Percentiles rank a stretch among this genome's conserved stretches.
Conservation (phyloP, 2,113 vertebrate species). For the Trematomus loennbergii region DNA sequence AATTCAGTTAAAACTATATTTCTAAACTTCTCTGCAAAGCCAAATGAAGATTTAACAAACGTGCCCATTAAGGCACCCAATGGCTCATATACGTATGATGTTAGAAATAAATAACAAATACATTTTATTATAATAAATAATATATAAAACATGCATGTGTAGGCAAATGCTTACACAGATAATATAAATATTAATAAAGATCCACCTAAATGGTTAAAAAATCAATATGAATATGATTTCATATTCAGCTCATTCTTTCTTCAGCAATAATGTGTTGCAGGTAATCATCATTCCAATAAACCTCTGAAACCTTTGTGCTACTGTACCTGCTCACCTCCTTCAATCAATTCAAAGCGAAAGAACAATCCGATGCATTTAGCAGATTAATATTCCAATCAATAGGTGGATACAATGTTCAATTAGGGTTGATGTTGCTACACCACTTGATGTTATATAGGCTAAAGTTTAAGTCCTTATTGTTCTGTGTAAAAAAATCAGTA, state of each 20-base stretch:
- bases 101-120: not conserved
- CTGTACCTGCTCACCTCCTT: not conserved
- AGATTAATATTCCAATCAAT: constrained; percentile 48
- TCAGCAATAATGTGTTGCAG: constrained; percentile 15
- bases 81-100: not conserved
- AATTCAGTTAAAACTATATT: not conserved
- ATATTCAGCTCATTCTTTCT: constrained; percentile 26
- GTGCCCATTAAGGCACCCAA: not conserved
- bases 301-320: constrained; percentile 31
- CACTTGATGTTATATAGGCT: not conserved
- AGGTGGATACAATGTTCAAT: not conserved
- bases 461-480: not conserved
- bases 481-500: not conserved
- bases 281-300: constrained; percentile 43
- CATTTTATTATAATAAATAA: no score
- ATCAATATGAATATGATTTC: constrained; percentile 10
- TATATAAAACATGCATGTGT: no score
- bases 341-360: constrained; percentile 29
- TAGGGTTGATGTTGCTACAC: not conserved
- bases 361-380: constrained; percentile 12
- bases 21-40: constrained; percentile 18
- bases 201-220: not conserved
- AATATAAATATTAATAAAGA: not conserved
- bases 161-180: not conserved
- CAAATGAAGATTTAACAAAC: constrained; percentile 25